A percentile compares a stretch with the other conserved stretches of the same genome.
Conservation (phyloP, 2,888 invertebrate genomes). For the Andrena hattorfiana region DNA sequence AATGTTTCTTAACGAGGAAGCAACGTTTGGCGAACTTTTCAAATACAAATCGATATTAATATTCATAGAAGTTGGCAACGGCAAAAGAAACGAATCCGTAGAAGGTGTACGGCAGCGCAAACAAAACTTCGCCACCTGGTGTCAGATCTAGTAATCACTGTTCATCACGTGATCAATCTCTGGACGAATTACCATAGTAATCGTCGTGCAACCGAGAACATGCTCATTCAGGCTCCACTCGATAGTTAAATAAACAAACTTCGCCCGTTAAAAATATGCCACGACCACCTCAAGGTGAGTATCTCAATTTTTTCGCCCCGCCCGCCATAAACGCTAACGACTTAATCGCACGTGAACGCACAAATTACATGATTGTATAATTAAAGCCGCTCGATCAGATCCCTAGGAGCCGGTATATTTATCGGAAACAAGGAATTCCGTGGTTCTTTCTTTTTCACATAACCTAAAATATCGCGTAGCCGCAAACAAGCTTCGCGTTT, state of each 20-base stretch:
- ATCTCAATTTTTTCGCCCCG: constrained; percentile 31
- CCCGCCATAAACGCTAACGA: constrained; percentile 55
- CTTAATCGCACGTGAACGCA: constrained; percentile 63
- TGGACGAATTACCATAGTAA: constrained; percentile 38
- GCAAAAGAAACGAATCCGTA: neutral
- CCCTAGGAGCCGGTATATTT: constrained; percentile 34
- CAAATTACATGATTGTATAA: constrained; percentile 60
- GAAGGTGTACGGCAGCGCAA: neutral
- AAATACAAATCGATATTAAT: neutral
- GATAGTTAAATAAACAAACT: constrained; percentile 35
- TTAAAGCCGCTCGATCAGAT: constrained; percentile 33
- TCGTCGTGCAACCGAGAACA: constrained; percentile 35
- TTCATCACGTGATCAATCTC: constrained; percentile 35
- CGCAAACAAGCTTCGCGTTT: constrained; percentile 41
- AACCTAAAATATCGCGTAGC: constrained; percentile 49
- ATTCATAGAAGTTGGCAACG: neutral
- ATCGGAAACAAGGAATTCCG: constrained; percentile 31
- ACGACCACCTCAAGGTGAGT: neutral
- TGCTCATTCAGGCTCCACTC: neutral
- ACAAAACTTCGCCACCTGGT: neutral
- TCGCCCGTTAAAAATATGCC: constrained; percentile 15
- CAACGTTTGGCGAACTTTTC: neutral
- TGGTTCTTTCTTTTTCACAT: neutral
- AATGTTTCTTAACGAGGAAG: neutral
- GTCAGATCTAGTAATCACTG: constrained; percentile 22